Evolutionary conservation across 1,140 invertebrate species (phyloP), one percentile per base, ranked within the genome.

Genomic region (Pogonus chalceus): DNA sequence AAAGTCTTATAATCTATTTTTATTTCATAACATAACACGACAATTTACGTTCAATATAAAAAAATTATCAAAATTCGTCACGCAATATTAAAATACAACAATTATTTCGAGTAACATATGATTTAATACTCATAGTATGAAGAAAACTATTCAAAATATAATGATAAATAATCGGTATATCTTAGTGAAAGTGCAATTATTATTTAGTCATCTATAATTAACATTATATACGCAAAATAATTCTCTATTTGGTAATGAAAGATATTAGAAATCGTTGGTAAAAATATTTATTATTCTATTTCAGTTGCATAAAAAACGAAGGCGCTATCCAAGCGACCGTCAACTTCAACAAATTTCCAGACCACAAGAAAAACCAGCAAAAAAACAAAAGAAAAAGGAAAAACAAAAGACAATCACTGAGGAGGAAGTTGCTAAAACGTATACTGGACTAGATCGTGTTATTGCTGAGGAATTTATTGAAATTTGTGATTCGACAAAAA

Each of bases 381-480:
- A 12, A 22, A 20, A 47, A 18, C 23, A 14, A 20, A 53, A 37
- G 20, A 12, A 43, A 39, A 4, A 16, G 2, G 23, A 52, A 21
- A 21, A 37, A n/a, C 37, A 43, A 18, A 55, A 53, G 23, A 26
- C 58, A 24, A 50, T 71, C n/a, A 69, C 70, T 2, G 73, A 76
- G 35, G 72, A 72, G 39, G 77, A 79, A 47, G 73, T 82, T n/a
- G 75, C 72, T 46, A 68, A 72, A 48, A 81, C 79, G 0, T 81
- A 82, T 67, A 81, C 79, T 2, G 80, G 80, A 0, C 63, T 81
- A 24, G 80, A 82, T 63, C 72, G 79, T 49, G 71, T 73, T n/a
- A 76, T 81, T 54, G 80, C 80, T 3, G 80, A 81, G 62, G 77
- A 81, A 64, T 82, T 81, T 68, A 82, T 82, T 51, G 73, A 75